These are phyloP conservation scores for Lasioglossum oenotherae DNA, from an alignment of 2,888 invertebrate species.

Conservation along the genomic window DNA sequence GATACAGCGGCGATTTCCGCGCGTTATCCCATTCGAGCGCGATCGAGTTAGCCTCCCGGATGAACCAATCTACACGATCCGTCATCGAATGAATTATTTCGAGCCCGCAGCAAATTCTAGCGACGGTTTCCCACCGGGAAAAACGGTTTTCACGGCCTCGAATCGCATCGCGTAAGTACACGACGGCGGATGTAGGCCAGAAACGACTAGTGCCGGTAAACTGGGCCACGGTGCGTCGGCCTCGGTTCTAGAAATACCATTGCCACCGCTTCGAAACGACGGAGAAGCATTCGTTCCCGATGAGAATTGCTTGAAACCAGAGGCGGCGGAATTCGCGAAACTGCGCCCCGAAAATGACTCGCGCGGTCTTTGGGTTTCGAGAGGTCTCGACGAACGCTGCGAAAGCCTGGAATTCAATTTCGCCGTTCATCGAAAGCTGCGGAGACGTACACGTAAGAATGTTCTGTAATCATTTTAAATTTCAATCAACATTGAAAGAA, in stretches of 20 bases:
- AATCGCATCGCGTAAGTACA: conserved; percentile 63
- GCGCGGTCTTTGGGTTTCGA: not conserved
- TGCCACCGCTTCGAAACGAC: conserved; percentile 52
- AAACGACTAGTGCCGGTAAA: conserved; percentile 62
- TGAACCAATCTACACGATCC: not conserved
- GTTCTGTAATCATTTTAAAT: no score
- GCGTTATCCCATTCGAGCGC: not conserved
- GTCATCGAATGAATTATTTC: conserved; percentile 10
- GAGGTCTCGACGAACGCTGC: not conserved
- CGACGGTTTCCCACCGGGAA: conserved; percentile 8
- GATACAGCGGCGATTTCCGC: not conserved
- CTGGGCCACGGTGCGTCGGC: conserved; percentile 75
- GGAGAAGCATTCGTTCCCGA: conserved; percentile 44
- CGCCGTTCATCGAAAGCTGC: not conserved
- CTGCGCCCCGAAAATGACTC: not conserved
- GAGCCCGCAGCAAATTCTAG: not conserved
- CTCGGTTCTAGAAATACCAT: conserved; percentile 74
- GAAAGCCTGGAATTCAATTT: not conserved
- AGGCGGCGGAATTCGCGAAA: conserved; percentile 20
- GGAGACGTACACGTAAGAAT: not conserved
- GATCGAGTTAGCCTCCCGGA: not conserved
- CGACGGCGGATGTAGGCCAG: conserved; percentile 65
- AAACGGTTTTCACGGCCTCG: conserved; percentile 52
- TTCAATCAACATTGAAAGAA: no score
- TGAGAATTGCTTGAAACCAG: conserved; percentile 40